These are phyloP conservation scores for Conops quadrifasciatus DNA, from an alignment of 2,888 invertebrate genomes.

Conservation along the genomic window DNA sequence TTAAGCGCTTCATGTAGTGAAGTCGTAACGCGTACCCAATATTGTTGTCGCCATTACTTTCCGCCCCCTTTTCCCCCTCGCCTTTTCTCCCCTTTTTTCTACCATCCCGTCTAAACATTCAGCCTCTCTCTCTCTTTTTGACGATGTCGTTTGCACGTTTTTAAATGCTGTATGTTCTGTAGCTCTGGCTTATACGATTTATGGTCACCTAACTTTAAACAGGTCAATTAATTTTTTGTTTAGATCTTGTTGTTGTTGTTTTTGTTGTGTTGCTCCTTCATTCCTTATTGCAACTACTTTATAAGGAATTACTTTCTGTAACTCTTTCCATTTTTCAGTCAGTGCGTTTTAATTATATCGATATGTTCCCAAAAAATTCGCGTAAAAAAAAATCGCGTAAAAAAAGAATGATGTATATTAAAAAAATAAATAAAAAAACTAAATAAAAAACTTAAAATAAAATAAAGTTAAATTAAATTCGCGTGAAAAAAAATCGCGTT, in stretches of 20 bases:
- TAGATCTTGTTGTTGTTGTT: not conserved
- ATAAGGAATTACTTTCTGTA: not conserved
- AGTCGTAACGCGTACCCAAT: no score
- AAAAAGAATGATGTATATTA: no score
- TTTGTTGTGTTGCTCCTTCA: not conserved
- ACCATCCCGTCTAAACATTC: no score
- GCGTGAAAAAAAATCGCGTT: no score
- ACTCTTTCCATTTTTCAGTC: not conserved
- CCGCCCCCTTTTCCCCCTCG: no score
- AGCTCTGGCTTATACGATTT: constrained; percentile 54
- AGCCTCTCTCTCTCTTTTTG: no score
- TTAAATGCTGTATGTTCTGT: constrained; percentile 40
- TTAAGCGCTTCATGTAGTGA: no score
- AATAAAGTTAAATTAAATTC: no score
- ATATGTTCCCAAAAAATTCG: not conserved
- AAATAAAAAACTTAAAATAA: not conserved
- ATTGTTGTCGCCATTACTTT: no score
- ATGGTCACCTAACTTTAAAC: constrained; percentile 59
- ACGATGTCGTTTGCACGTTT: not conserved
- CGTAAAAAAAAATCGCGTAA: no score
- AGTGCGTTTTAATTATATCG: not conserved
- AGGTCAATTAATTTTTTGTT: constrained; percentile 59
- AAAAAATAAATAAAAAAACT: no score
- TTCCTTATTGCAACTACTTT: not conserved
- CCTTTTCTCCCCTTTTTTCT: no score